These are phyloP conservation scores for Parnassius smintheus DNA, from an alignment of 2,888 invertebrate species.

Conservation along the genomic window DNA sequence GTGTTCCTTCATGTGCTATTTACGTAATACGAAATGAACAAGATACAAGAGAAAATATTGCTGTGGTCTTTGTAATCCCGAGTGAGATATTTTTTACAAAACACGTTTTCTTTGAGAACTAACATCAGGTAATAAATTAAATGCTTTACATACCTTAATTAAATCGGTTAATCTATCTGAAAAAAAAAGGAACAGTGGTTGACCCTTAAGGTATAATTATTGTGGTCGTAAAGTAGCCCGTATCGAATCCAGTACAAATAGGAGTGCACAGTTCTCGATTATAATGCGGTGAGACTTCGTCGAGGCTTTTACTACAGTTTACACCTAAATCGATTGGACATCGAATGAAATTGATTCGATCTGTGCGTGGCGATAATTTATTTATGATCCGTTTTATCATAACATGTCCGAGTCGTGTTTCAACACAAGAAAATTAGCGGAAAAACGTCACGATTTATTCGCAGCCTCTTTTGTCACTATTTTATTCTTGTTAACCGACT, in stretches of 20 bases:
- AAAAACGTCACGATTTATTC: constrained; percentile 22
- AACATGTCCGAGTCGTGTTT: constrained; percentile 46
- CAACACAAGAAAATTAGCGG: constrained; percentile 38
- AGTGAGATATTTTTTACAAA: too few relatives aligned
- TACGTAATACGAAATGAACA: too few relatives aligned
- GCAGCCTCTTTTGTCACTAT: neutral
- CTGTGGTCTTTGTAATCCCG: too few relatives aligned
- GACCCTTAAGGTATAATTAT: constrained; percentile 45
- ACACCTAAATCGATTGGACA: constrained; percentile 77
- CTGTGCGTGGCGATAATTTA: constrained; percentile 61
- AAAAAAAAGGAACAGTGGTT: constrained; percentile 4
- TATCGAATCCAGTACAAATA: constrained; percentile 73
- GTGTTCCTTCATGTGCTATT: too few relatives aligned
- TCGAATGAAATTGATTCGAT: constrained; percentile 72
- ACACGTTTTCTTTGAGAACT: too few relatives aligned
- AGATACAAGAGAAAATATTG: too few relatives aligned
- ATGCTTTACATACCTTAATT: constrained; percentile 5
- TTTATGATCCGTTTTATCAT: constrained; percentile 64
- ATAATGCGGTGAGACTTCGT: constrained; percentile 46
- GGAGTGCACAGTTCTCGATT: constrained; percentile 50
- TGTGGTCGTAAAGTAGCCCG: constrained; percentile 59
- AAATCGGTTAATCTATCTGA: constrained; percentile 21
- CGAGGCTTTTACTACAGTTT: constrained; percentile 65
- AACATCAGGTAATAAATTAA: too few relatives aligned
- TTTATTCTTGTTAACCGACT: neutral